A percentile compares a stretch with the other conserved stretches of the same genome.
phyloP scores from a whole-genome alignment of 1,140 invertebrate species.

The Lordiphosa clarofinis region DNA sequence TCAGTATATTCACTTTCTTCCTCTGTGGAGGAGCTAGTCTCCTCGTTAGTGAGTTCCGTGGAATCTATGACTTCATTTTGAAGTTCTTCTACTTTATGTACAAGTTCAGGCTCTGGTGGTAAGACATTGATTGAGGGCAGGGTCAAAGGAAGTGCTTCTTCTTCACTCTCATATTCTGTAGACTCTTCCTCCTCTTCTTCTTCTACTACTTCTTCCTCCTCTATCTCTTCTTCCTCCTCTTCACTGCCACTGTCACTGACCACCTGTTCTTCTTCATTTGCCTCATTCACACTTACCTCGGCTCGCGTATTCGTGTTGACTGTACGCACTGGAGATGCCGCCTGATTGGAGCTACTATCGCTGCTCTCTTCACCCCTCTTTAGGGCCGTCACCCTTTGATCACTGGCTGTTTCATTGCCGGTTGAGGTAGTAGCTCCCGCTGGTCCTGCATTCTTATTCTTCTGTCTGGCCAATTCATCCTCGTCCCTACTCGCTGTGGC shows the following conservation, averaged over 20 bases:
- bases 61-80: constrained; percentile 2
- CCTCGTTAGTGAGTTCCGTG: constrained; percentile 6
- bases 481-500: constrained; percentile 82
- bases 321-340: constrained; percentile 78
- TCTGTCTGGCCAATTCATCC: constrained; percentile 93
- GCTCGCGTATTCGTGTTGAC: constrained; percentile 81
- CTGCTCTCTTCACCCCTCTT: constrained; percentile 80
- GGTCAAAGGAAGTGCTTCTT: background rate
- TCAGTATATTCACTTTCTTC: constrained; percentile 52
- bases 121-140: constrained; percentile 47
- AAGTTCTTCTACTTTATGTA: constrained; percentile 21
- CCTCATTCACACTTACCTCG: constrained; percentile 84
- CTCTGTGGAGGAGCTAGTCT: constrained; percentile 9
- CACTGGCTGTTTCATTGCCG: constrained; percentile 38
- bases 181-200: constrained; percentile 1
- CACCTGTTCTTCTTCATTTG: constrained; percentile 68
- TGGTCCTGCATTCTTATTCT: constrained; percentile 86
- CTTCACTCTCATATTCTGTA: constrained; percentile 34
- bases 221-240: constrained; percentile 27
- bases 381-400: constrained; percentile 79
- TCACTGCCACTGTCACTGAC: constrained; percentile 48
- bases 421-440: constrained; percentile 20
- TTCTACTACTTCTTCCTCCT: constrained; percentile 18
- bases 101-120: constrained; percentile 37
- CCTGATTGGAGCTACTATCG: constrained; percentile 69